These are phyloP conservation scores for Saccostrea glomerata DNA, from an alignment of 1,140 invertebrate genomes.

Conservation along the genomic window DNA sequence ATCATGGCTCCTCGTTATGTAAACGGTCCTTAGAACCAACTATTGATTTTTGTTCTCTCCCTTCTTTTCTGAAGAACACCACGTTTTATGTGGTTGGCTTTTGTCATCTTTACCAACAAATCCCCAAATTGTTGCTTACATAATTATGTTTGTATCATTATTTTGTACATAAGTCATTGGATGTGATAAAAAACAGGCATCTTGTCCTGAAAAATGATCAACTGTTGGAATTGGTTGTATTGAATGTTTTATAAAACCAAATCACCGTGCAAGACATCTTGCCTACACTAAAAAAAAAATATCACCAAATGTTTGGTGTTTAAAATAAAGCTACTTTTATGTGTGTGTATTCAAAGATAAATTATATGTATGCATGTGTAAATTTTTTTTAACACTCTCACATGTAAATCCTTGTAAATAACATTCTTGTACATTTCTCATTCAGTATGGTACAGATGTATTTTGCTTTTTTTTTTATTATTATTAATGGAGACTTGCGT, in stretches of 20 bases:
- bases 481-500: slow-evolving; percentile 52
- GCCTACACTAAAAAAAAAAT: neutral
- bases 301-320: slow-evolving; percentile 23
- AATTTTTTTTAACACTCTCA: slow-evolving; percentile 47
- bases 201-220: slow-evolving; percentile 8
- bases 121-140: slow-evolving; percentile 23
- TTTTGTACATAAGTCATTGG: slow-evolving; percentile 6
- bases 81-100: slow-evolving; percentile 26
- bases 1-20: neutral
- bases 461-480: slow-evolving; percentile 57
- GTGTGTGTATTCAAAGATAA: slow-evolving; percentile 45
- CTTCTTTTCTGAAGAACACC: neutral
- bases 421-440: slow-evolving; percentile 58
- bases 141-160: neutral
- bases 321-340: neutral
- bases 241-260: slow-evolving; percentile 31
- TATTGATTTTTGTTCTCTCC: neutral
- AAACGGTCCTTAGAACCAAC: neutral
- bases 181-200: neutral
- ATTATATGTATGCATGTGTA: slow-evolving; percentile 36
- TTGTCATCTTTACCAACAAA: neutral
- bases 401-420: slow-evolving; percentile 44
- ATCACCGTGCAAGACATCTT: slow-evolving; percentile 13
- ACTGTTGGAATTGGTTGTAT: slow-evolving; percentile 34
- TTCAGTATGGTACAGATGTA: slow-evolving; percentile 52